phyloP scores from a whole-genome alignment of 2,113 vertebrate species.

The Tapirus terrestris region DNA sequence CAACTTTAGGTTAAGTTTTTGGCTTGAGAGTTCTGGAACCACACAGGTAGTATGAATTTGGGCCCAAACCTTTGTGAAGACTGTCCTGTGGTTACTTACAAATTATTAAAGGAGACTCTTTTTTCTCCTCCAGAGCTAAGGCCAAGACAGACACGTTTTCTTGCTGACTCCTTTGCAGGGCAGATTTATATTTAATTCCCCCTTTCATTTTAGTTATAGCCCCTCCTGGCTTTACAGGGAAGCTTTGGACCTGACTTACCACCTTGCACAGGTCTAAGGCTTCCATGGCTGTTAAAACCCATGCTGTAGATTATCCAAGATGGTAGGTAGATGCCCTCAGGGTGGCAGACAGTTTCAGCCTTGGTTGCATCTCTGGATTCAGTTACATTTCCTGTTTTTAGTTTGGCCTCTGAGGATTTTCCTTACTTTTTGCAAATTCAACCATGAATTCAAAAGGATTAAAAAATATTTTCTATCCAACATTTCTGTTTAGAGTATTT shows the following conservation, averaged over 20 bases:
- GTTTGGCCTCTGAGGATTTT: slow-evolving; percentile 13
- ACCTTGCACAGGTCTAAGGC: not conserved
- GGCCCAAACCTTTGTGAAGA: not conserved
- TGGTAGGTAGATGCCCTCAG: not conserved
- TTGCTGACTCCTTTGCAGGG: not conserved
- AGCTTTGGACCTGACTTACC: not conserved
- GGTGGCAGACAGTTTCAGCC: not conserved
- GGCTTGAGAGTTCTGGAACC: not conserved
- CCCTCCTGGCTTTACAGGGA: not conserved
- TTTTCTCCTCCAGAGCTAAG: not conserved
- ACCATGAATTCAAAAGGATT: slow-evolving; percentile 50
- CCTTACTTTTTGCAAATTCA: not conserved
- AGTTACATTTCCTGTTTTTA: not conserved
- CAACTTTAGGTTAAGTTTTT: not conserved
- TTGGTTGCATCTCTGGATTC: not conserved
- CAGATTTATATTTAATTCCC: slow-evolving; percentile 4
- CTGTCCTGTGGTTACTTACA: not conserved
- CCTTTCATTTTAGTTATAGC: not conserved
- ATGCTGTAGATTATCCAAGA: not conserved
- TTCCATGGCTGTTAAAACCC: not conserved
- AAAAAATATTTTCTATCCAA: slow-evolving; percentile 12
- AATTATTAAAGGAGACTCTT: not conserved
- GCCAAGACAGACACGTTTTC: not conserved
- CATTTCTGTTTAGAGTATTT: slow-evolving; percentile 50
- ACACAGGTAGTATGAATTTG: not conserved